Conservation (phyloP, 2,797 vertebrate species). For the Bucorvus abyssinicus region DNA sequence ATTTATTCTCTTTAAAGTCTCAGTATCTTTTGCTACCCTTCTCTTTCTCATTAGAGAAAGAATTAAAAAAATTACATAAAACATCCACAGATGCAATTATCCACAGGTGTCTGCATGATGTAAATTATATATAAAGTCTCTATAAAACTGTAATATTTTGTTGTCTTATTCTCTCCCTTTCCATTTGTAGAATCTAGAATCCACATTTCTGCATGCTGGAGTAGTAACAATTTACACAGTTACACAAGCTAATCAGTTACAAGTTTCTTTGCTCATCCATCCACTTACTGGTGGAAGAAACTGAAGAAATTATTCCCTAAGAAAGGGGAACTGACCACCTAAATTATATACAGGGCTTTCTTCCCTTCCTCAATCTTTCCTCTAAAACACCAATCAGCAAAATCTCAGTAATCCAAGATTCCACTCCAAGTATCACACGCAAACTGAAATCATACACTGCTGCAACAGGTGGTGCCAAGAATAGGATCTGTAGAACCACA, state of each 20-base stretch:
- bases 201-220: not conserved
- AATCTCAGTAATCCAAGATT: not conserved
- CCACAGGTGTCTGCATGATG: not conserved
- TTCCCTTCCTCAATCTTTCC: not conserved
- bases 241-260: not conserved
- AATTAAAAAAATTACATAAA: not conserved
- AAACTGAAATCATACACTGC: not conserved
- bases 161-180: not conserved
- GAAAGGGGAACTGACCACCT: not conserved
- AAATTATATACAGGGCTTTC: not conserved
- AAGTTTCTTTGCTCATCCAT: not conserved
- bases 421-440: not conserved
- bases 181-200: not conserved
- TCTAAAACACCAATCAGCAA: not conserved
- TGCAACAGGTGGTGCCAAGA: not conserved
- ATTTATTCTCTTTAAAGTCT: not conserved
- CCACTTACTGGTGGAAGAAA: not conserved
- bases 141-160: not conserved
- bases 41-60: not conserved
- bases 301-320: not conserved
- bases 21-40: not conserved
- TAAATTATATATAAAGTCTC: not conserved
- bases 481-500: not conserved
- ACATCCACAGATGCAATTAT: not conserved
- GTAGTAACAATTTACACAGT: not conserved